Evolutionary conservation across 2,888 invertebrate species (phyloP), one percentile per base, ranked within the genome.

Genomic region (Drosophila subquinaria): DNA sequence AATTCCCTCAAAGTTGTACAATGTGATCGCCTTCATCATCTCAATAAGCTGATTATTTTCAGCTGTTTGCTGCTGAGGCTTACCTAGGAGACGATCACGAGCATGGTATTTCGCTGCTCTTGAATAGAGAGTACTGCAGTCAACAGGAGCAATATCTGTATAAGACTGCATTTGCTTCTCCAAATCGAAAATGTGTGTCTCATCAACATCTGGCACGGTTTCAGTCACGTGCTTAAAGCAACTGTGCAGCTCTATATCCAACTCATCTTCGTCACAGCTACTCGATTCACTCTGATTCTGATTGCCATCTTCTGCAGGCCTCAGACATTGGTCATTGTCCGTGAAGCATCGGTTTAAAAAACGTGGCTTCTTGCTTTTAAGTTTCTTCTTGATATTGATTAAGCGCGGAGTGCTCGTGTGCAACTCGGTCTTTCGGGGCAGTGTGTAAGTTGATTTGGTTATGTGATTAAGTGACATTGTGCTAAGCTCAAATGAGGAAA

Each of bases 61-160:
- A 3, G 36, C 2, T 4, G 11, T 20, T 1, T 33, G 2, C n/a
- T 15, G 20, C 15, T 61, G 60, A 11, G 5, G 11, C 8, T 33
- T 3, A 6, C 35, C 60, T 8, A 71, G 36, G 5, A 11, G 4
- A 0, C 11, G 1, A 8, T n/a, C 45, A 5, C 40, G n/a, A 17
- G 63, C 71, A 40, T 71, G 55, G 4, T 1, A 0, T 0, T 13
- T 13, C 0, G 63, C 63, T 11, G 63, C 51, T 17, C 4, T 17
- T 1, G 70, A 70, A 3, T 52, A n/a, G 1, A 56, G 23, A 0
- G n/a, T 27, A 0, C n/a, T n/a, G 40, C 56, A 70, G 10, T 51
- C 33, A 6, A 56, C 11, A 8, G 23, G 3, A 0, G 17, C 15
- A 9, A 20, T 0, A 4, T n/a, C 17, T 0, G 48, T 1, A 11